A percentile compares a stretch with the other conserved stretches of the same genome.
Evolutionary conservation across 2,888 invertebrate genomes (phyloP).

Genomic region (Nycteola revayana): DNA sequence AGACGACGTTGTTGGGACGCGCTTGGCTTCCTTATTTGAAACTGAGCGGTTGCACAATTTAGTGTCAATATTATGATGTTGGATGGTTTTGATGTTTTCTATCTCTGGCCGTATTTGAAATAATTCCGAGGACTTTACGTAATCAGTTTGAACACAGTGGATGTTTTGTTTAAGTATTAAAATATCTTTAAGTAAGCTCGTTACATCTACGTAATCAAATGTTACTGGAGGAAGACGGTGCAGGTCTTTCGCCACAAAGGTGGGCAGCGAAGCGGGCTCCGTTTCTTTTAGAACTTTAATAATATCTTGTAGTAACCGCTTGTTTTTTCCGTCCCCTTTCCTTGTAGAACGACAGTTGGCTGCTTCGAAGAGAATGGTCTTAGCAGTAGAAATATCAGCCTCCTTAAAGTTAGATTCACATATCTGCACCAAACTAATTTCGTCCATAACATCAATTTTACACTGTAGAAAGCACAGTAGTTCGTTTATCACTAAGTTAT

Average conservation of each 20-base stretch:
- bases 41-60: background rate
- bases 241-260: constrained; percentile 2
- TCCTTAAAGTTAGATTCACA: constrained; percentile 3
- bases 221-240: no score
- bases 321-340: background rate
- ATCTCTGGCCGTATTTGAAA: background rate
- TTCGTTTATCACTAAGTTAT: constrained; percentile 1
- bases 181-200: no score
- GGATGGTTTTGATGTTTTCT: background rate
- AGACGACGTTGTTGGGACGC: background rate
- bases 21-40: background rate
- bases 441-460: constrained; percentile 7
- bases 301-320: background rate
- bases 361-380: background rate
- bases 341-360: background rate
- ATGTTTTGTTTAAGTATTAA: constrained; percentile 1
- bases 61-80: background rate
- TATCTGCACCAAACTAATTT: constrained; percentile 4
- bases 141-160: constrained; percentile 1
- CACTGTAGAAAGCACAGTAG: constrained; percentile 7
- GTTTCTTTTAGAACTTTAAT: constrained; percentile 1
- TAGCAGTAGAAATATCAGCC: background rate
- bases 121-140: background rate
- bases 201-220: no score
- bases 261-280: background rate